Base-by-base conservation (phyloP, 92 coral and sea anemone genomes). In the Parazoanthus swiftii region DNA sequence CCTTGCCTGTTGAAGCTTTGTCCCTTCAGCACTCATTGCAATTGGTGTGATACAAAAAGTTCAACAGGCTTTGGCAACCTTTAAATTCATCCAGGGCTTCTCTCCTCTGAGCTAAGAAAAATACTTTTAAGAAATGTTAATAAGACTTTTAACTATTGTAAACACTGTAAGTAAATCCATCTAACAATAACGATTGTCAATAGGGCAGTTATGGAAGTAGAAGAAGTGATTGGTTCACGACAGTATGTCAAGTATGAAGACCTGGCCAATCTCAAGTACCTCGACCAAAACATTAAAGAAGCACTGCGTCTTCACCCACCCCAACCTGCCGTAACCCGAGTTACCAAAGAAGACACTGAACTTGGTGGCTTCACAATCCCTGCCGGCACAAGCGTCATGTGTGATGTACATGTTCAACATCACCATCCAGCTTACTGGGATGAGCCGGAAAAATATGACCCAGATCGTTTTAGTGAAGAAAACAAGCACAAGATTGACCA, bases 281-380 rank as follows among this genome's bases (percentile, higher is more conserved):
- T 95, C 23, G 95, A 93, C 65, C 96, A 94, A 54, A 86, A 92
- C 8, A 70, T 91, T 74, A 95, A 95, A 63, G 98, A 95, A 80
- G 96, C 98, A 29, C 85, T 95, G 88, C 98, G 98, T 75, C 94
- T 95, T 38, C 96, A 95, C 74, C 98, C 98, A 68, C 98, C 98
- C 0, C 94, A 93, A 82, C 97, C 98, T 81, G 95, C 97, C 25
- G 81, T 95, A 80, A 92, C 92, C 38, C 94, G 98, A 38, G 79
- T 90, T 70, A 91, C 98, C 25, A 91, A 88, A 21, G 91, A 92
- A 86, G 96, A 89, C 75, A 88, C 91, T 35, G 81, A 77, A 50
- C 93, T 95, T n/a, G 97, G 98, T 65, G 91, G 85, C 38, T 83
- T 86, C 79, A 74, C 88, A 72, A 91, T 95, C 42, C 98, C 98